Conservation (phyloP, 1,140 invertebrate genomes). For the Pachypsylla venusta region DNA sequence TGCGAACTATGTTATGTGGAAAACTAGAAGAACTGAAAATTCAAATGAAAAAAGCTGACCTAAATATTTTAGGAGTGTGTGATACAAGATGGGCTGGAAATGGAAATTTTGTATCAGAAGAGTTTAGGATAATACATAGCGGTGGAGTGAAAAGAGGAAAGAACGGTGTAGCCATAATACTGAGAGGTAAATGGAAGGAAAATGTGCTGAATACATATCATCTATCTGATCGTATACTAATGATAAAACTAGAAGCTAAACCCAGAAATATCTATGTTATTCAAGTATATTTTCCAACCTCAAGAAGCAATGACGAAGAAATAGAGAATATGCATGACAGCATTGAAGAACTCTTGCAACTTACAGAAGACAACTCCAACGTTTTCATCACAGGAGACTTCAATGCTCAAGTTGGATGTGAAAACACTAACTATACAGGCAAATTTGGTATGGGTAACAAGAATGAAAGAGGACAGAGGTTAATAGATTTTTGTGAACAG, state of each 20-base stretch:
- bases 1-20: not conserved
- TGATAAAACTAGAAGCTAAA: slow-evolving; percentile 12
- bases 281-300: slow-evolving; percentile 13
- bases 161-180: slow-evolving; percentile 14
- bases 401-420: slow-evolving; percentile 23
- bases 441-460: slow-evolving; percentile 9
- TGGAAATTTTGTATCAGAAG: slow-evolving; percentile 7
- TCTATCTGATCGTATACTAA: slow-evolving; percentile 12
- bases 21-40: too few relatives aligned
- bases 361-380: slow-evolving; percentile 10
- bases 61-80: slow-evolving; percentile 6
- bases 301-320: slow-evolving; percentile 9
- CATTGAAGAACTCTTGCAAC: slow-evolving; percentile 2
- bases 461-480: not conserved
- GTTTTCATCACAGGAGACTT: slow-evolving; percentile 21
- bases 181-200: slow-evolving; percentile 11
- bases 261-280: slow-evolving; percentile 5
- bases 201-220: slow-evolving; percentile 13
- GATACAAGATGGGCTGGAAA: not conserved
- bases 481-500: slow-evolving; percentile 11
- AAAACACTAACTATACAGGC: slow-evolving; percentile 4
- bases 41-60: not conserved
- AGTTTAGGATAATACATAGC: slow-evolving; percentile 6
- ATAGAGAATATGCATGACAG: slow-evolving; percentile 11
- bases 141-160: slow-evolving; percentile 8